Percentiles rank a stretch among this genome's conserved stretches.
phyloP scores from a whole-genome alignment of 53 echinoderm and acorn worm species.

The Actinopyga echinites region DNA sequence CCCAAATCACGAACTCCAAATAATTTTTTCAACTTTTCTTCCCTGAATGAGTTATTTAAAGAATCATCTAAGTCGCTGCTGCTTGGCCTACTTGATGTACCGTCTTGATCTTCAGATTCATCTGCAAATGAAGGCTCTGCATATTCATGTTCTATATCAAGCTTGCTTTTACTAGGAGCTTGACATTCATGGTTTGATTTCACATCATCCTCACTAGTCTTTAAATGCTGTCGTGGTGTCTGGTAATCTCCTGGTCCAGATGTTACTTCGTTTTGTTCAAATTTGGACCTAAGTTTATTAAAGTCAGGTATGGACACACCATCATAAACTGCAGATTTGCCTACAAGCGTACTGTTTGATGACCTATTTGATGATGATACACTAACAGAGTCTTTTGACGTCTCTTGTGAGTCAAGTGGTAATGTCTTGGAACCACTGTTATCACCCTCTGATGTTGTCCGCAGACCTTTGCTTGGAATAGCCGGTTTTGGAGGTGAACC shows the following conservation, averaged over 20 bases:
- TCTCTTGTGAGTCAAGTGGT: too few relatives aligned
- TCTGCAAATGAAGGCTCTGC: not conserved
- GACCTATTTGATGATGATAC: too few relatives aligned
- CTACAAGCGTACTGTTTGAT: too few relatives aligned
- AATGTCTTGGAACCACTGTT: not conserved
- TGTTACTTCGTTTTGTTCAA: too few relatives aligned
- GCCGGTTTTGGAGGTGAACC: conserved; percentile 18
- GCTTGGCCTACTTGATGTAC: not conserved
- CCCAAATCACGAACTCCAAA: conserved; percentile 1
- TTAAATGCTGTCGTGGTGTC: not conserved
- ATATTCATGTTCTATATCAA: not conserved
- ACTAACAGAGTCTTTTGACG: too few relatives aligned
- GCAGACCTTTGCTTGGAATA: not conserved
- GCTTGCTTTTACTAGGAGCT: not conserved
- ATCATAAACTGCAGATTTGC: too few relatives aligned
- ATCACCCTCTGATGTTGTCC: not conserved
- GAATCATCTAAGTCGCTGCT: not conserved
- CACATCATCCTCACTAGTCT: not conserved
- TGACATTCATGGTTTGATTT: not conserved
- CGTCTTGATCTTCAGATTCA: not conserved
- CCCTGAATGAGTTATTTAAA: not conserved
- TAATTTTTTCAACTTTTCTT: conserved; percentile 29
- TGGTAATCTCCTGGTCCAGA: not conserved
- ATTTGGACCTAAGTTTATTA: too few relatives aligned
- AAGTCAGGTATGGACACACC: too few relatives aligned